phyloP scores from a whole-genome alignment of 2,888 invertebrate species.

The Ramazzottius varieornatus region DNA sequence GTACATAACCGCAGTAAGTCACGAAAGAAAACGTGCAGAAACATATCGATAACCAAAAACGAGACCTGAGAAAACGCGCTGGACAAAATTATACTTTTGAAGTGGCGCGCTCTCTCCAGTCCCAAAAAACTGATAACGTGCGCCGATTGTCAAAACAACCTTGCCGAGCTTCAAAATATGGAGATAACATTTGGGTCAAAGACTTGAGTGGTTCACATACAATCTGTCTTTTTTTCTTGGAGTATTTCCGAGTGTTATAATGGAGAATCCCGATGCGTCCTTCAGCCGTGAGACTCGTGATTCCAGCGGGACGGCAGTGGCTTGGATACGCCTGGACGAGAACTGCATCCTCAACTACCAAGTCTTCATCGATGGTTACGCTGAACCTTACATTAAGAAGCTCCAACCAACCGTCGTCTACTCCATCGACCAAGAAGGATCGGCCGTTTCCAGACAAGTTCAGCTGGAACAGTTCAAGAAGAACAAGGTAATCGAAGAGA shows the following conservation, averaged over 20 bases:
- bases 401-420: neutral
- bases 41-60: too few relatives aligned
- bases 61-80: too few relatives aligned
- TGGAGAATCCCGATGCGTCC: neutral
- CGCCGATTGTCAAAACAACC: too few relatives aligned
- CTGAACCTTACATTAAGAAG: neutral
- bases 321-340: constrained; percentile 54
- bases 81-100: too few relatives aligned
- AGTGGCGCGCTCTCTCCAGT: too few relatives aligned
- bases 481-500: neutral
- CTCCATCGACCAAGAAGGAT: neutral
- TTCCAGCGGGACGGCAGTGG: constrained; percentile 15
- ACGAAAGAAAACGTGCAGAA: too few relatives aligned
- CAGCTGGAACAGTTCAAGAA: constrained; percentile 1
- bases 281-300: neutral
- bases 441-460: neutral
- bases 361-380: constrained; percentile 20
- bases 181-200: too few relatives aligned
- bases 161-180: too few relatives aligned
- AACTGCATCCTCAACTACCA: constrained; percentile 59
- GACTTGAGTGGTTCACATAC: too few relatives aligned
- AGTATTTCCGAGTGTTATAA: neutral
- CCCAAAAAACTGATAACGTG: too few relatives aligned
- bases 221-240: too few relatives aligned
- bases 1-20: neutral